Evolutionary conservation across 2,888 invertebrate genomes (phyloP).

Genomic region (Asteroscopus sphinx): DNA sequence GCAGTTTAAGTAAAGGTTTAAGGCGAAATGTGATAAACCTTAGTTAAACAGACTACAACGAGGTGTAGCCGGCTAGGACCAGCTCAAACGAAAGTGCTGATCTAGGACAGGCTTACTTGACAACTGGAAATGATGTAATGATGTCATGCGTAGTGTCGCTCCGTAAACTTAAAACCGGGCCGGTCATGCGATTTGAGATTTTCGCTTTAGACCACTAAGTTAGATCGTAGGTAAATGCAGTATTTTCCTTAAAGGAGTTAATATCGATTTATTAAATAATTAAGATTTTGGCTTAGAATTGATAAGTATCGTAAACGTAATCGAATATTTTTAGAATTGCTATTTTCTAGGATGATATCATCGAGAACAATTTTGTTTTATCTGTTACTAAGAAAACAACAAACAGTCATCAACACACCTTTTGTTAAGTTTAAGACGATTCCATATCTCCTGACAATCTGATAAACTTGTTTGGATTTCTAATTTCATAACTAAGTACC

Average conservation of each 20-base stretch:
- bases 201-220: too few relatives aligned
- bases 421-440: background rate
- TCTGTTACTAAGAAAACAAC: background rate
- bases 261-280: background rate
- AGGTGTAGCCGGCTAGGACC: too few relatives aligned
- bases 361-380: background rate
- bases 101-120: background rate
- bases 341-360: conserved; percentile 2
- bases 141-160: background rate
- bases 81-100: too few relatives aligned
- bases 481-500: background rate
- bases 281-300: background rate
- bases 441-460: background rate
- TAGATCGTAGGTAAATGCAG: too few relatives aligned
- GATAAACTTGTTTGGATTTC: background rate
- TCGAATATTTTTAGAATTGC: background rate
- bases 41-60: too few relatives aligned
- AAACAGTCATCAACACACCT: background rate
- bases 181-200: background rate
- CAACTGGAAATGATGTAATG: background rate
- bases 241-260: background rate
- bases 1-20: too few relatives aligned
- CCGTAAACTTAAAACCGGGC: background rate
- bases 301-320: background rate
- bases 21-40: too few relatives aligned